Evolutionary conservation across 2,797 vertebrate genomes (phyloP).

Genomic region (Buceros bicornis): DNA sequence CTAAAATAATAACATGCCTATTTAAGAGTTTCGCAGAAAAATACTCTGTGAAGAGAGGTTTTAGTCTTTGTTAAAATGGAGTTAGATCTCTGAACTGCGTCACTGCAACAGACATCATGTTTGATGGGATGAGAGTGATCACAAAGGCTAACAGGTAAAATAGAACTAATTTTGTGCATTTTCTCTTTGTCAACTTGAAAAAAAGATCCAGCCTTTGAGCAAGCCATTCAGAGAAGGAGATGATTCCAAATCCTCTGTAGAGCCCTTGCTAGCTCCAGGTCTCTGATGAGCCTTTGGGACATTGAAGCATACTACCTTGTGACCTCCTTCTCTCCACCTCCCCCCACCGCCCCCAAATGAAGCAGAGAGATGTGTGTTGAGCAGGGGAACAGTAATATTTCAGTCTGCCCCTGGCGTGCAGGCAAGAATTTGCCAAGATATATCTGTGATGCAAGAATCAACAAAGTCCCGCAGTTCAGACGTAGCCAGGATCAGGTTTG

Average conservation of each 20-base stretch:
- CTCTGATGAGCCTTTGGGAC: background rate
- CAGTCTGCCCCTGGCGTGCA: background rate
- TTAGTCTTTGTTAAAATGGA: background rate
- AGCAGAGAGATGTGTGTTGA: background rate
- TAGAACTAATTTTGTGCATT: accelerated
- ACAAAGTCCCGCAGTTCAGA: background rate
- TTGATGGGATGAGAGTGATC: background rate
- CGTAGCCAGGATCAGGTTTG: background rate
- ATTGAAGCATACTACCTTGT: background rate
- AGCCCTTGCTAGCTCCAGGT: background rate
- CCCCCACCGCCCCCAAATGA: background rate
- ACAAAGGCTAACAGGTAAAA: background rate
- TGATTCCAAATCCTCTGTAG: background rate
- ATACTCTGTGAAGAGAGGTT: background rate
- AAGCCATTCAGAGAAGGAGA: background rate
- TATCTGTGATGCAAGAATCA: background rate
- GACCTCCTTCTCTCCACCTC: background rate
- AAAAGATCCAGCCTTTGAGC: background rate
- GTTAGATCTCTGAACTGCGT: background rate
- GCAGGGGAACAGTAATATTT: background rate
- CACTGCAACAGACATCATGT: background rate
- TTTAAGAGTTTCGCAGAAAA: background rate
- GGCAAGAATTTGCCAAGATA: background rate
- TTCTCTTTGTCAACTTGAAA: background rate
- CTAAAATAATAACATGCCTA: background rate